A percentile compares a stretch with the other conserved stretches of the same genome.
Evolutionary conservation across 2,113 vertebrate species (phyloP).

Genomic region (Anseranas semipalmata): DNA sequence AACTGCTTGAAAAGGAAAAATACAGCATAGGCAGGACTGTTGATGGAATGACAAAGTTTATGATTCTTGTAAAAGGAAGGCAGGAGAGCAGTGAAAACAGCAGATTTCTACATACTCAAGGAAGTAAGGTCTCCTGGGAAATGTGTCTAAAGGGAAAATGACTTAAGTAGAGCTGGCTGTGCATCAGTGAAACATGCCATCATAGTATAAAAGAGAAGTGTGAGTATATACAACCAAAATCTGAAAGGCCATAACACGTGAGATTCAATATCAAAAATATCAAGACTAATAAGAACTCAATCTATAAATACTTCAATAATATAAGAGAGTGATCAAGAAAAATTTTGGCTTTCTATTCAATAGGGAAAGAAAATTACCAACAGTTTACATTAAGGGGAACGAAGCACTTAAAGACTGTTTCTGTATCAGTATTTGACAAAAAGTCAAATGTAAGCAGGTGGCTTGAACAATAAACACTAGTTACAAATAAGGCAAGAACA

Average conservation of each 20-base stretch:
- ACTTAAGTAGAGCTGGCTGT: not conserved
- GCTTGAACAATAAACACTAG: not conserved
- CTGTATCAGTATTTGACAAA: not conserved
- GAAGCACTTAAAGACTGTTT: not conserved
- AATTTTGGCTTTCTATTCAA: not conserved
- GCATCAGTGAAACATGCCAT: not conserved
- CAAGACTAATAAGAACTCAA: not conserved
- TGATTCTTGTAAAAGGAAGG: not conserved
- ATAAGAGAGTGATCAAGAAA: not conserved
- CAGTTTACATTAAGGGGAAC: not conserved
- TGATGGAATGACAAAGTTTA: not conserved
- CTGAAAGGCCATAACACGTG: not conserved
- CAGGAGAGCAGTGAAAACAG: not conserved
- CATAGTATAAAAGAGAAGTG: not conserved
- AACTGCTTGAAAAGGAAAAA: not conserved
- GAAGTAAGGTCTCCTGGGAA: not conserved
- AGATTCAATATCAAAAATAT: not conserved
- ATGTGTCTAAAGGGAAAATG: not conserved
- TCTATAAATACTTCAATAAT: not conserved
- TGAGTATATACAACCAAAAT: rapidly evolving
- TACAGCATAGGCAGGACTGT: not conserved
- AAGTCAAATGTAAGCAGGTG: not conserved
- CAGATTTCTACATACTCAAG: not conserved
- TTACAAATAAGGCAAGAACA: not conserved
- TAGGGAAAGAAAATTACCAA: not conserved